Evolutionary conservation across 2,888 invertebrate genomes (phyloP), one percentile per base, ranked within the genome.

Genomic region (Oithona nana): DNA sequence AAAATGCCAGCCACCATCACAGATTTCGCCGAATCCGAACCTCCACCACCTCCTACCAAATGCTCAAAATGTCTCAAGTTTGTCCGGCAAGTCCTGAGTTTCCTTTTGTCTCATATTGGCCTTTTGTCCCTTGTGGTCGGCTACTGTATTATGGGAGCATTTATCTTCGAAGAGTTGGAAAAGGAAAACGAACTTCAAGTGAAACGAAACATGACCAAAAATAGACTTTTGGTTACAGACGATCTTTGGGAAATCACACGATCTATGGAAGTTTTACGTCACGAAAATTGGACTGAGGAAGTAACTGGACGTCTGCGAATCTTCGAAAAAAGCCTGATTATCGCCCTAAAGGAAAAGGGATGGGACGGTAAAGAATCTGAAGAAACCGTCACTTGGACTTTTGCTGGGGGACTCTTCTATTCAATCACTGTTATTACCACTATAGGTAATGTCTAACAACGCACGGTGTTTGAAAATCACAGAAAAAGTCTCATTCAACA

Each of bases 381-480:
- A 1, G 71, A 74, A 11, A 75, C 74, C 16, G 50, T 61, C 8
- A 61, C 26, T 8, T 74, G 74, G 74, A 70, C 72, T 0, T 72
- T 71, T 65, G 70, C 72, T 26, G 92, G 92, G 16, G 87, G 92
- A 0, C 78, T 94, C 24, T 88, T 93, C 75, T 93, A 92, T 76
- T 90, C 90, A 68, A 92, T 94, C 71, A 89, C 93, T 68, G 90
- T 93, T 67, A 93, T 93, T 73, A 93, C 93, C 62, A 93, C 93
- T 39, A 93, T 93, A 67, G 93, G 92, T 90, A 71, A 80, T n/a
- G n/a, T n/a, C n/a, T n/a, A n/a, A n/a, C n/a, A n/a, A n/a, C n/a
- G n/a, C n/a, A n/a, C n/a, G n/a, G n/a, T n/a, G n/a, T n/a, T n/a
- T n/a, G n/a, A n/a, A n/a, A n/a, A n/a, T n/a, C n/a, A n/a, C n/a